Evolutionary conservation across 64 coral and sea anemone genomes (phyloP), one percentile per base, ranked within the genome.

Genomic region (Montipora capricornis): DNA sequence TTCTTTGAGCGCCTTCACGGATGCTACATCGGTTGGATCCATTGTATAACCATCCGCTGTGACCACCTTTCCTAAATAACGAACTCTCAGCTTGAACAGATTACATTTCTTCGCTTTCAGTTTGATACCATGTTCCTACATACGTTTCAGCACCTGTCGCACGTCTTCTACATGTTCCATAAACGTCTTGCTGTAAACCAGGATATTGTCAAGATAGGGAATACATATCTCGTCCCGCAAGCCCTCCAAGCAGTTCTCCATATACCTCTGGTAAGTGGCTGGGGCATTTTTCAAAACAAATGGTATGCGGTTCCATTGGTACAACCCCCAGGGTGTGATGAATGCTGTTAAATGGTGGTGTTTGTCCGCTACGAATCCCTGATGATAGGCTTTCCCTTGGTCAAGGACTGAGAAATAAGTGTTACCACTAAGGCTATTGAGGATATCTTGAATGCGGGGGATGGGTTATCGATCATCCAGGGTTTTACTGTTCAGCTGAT

Each of bases 211-310:
- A 26, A 80, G 49, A 59, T 80, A 80, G 14, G 78, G 78, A 16
- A 59, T 80, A 59, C 78, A 80, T 80, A 80, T 80, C 50, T 80
- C 78, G 52, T 80, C 78, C 3, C 52, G 78, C 8, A 80, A 20
- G 20, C 52, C 78, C 50, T 80, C 78, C 20, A 80, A 51, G 20
- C 20, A 59, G 49, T 80, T 80, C 51, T 80, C 78, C 78, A 80
- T 80, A 48, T 80, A 80, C 52, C 78, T 80, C 52, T 80, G 78
- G 78, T 80, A 80, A 59, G 52, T 6, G 3, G 78, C 79, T 6
- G 79, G 79, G 55, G 79, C 79, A 82, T 82, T 82, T 82, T 62
- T 62, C 22, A 82, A 20, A 16, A 57, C 79, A 82, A 82, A 82
- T 15, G 79, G 79, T 12, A 29, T 82, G 55, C 79, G 79, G 52